A percentile compares a stretch with the other conserved stretches of the same genome.
Conservation (phyloP, 1,140 invertebrate species). For the Oppia nitens region DNA sequence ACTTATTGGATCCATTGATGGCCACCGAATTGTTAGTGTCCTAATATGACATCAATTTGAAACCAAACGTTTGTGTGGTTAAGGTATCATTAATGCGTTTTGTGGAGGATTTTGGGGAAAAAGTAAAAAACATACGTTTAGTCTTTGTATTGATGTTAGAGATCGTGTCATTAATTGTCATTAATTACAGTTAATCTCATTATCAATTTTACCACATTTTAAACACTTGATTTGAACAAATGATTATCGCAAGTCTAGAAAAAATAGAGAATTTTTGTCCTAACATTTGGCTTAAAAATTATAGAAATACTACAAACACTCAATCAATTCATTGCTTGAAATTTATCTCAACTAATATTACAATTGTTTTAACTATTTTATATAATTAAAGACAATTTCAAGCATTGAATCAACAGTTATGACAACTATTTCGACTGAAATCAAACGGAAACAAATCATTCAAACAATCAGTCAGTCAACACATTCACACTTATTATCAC, state of each 20-base stretch:
- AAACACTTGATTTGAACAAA: too few species aligned
- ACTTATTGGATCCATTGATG: not conserved
- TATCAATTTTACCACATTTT: too few species aligned
- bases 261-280: not conserved
- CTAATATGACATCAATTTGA: not conserved
- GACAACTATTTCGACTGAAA: not conserved
- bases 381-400: not conserved
- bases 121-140: slow-evolving; percentile 15
- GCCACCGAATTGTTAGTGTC: not conserved
- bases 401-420: not conserved
- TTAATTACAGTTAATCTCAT: too few species aligned
- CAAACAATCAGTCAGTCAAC: not conserved
- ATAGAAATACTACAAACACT: not conserved
- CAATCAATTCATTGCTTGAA: not conserved
- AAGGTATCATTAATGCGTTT: not conserved
- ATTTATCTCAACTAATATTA: not conserved
- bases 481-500: not conserved
- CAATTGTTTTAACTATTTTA: not conserved
- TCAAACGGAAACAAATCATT: not conserved
- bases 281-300: not conserved
- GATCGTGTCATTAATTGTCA: too few species aligned
- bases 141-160: too few species aligned
- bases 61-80: not conserved
- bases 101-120: slow-evolving; percentile 8
- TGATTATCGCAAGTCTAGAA: not conserved